Evolutionary conservation across 2,797 vertebrate genomes (phyloP), one percentile per base, ranked within the genome.

Genomic region (Scyliorhinus canicula): DNA sequence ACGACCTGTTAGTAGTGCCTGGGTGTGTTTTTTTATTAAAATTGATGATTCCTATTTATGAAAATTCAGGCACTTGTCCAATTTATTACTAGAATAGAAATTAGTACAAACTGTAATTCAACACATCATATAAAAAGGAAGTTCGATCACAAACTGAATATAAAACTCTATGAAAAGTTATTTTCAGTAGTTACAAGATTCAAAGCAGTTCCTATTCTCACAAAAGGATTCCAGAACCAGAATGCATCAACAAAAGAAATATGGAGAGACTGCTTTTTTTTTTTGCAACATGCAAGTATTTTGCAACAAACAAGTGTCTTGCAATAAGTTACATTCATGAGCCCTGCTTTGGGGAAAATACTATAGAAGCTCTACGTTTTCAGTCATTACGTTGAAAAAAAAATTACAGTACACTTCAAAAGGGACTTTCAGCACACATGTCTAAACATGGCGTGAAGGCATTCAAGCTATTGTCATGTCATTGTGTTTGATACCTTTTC

Each of bases 371-470:
- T 69, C 40, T 16, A 16, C 67, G 12, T 94, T 94, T 90, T 31
- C 35, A 71, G 1, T 94, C 93, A 71, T 52, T 71, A 94, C 44
- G 67, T 94, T 94, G 71, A n/a, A n/a, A 71, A 50, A 67, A 47
- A 60, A 74, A 94, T 74, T 94, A 94, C 93, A 94, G 67, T 74
- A 50, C 44, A 94, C 47, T 94, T 69, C 93, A 71, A 94, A 94
- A 94, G 47, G 65, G 93, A 94, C 93, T 94, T 94, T 94, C 65
- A 94, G 93, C 93, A 94, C 93, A 94, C 93, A 96, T 96, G 96
- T 96, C 95, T 96, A 96, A 97, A 96, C 96, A 97, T 96, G 96
- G 96, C 96, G 96, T 96, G 96, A 96, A 96, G 96, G 96, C 96
- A 96, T 96, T 96, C 95, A 95, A 96, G 95, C 96, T 95, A 97